A percentile compares a stretch with the other conserved stretches of the same genome.
These are phyloP conservation scores for Platygyra sinensis DNA, from an alignment of 64 coral and sea anemone species.

Conservation along the genomic window DNA sequence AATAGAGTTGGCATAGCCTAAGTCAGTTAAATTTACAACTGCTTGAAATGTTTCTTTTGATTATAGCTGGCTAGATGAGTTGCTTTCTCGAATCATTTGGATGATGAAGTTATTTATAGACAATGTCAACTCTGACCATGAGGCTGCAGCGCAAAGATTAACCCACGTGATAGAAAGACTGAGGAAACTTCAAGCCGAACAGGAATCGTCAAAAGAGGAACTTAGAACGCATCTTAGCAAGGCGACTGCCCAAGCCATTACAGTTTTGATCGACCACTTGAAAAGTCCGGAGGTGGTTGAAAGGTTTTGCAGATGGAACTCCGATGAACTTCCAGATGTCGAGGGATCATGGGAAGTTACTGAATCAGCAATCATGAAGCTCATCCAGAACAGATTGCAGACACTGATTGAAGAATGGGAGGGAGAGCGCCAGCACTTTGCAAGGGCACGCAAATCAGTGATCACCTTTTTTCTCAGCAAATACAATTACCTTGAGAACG, in stretches of 20 bases:
- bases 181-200: slow-evolving; percentile 1
- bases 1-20: too few relatives aligned
- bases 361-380: background rate
- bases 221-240: background rate
- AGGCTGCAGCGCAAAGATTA: background rate
- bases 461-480: background rate
- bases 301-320: slow-evolving; percentile 32
- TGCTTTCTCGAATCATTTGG: slow-evolving; percentile 25
- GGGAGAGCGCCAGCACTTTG: slow-evolving; percentile 15
- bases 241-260: background rate
- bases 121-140: background rate
- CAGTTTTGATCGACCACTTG: background rate
- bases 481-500: slow-evolving; percentile 20
- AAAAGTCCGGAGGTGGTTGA: background rate
- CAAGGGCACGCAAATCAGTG: slow-evolving; percentile 3
- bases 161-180: background rate
- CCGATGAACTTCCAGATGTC: slow-evolving; percentile 10
- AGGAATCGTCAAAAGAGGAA: background rate
- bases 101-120: slow-evolving; percentile 14
- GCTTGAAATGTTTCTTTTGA: background rate
- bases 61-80: slow-evolving; percentile 27
- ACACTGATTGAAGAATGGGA: slow-evolving; percentile 34
- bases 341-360: slow-evolving; percentile 48
- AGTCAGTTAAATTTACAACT: too few relatives aligned
- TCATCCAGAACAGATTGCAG: slow-evolving; percentile 2